Evolutionary conservation across 2,888 invertebrate species (phyloP), one percentile per base, ranked within the genome.

Genomic region (Sarcophaga rosellei): DNA sequence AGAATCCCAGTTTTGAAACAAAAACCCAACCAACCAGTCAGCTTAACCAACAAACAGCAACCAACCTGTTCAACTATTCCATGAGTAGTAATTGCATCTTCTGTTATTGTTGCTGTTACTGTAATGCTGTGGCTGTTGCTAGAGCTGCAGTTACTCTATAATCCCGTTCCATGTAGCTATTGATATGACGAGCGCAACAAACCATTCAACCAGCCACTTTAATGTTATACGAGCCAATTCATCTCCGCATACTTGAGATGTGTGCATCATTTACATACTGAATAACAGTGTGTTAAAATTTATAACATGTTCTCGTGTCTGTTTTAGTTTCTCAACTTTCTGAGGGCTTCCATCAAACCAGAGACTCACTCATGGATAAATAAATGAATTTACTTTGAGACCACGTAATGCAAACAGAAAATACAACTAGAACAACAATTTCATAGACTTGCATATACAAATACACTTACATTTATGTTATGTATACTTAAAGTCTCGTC

Each of bases 281-380:
- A 47, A 15, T 47, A 47, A 15, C 47, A 47, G 11, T 11, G 76
- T 80, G 63, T 68, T 80, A 61, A 80, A 35, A 47, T 65, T 83
- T 47, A 3, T 11, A 47, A 47, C 47, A 47, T 11, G 0, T 47
- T 47, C 6, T 35, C 35, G 66, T 79, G 12, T 73, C 17, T 59
- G 76, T 72, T 4, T 25, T 3, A 21, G 25, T 68, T 57, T 25
- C 47, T 47, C 62, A 69, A 53, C n/a, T 87, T 86, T 81, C 63
- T 69, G 66, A 81, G 73, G 66, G 81, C 65, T 84, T 44, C 23
- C 74, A 84, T 15, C 57, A 79, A 79, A 86, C 76, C 66, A 78
- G 80, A 80, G 63, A 80, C 45, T 77, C 83, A 86, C 86, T 86
- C 86, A 86, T 83, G 83, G 73, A 81, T 76, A 86, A 83, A 83